Percentiles rank a stretch among this genome's conserved stretches.
These are phyloP conservation scores for Trypoxylus dichotomus DNA, from an alignment of 1,140 invertebrate genomes.

Conservation along the genomic window DNA sequence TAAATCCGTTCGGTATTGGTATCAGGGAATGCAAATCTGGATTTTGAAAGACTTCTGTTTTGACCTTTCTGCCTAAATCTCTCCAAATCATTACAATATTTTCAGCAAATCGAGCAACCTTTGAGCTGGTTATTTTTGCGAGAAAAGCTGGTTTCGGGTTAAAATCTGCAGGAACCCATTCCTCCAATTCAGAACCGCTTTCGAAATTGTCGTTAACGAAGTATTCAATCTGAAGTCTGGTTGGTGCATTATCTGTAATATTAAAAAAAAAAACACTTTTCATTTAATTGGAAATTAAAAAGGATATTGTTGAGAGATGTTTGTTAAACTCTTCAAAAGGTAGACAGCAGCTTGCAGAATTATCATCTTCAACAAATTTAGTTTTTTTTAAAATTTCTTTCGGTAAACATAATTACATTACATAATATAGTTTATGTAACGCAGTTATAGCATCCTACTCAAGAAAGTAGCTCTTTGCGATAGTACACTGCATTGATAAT, in stretches of 20 bases:
- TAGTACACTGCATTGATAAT: too few species aligned
- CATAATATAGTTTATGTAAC: too few species aligned
- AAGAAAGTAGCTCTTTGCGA: too few species aligned
- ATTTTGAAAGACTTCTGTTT: slow-evolving; percentile 61
- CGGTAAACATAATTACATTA: too few species aligned
- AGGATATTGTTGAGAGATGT: too few species aligned
- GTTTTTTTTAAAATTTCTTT: too few species aligned
- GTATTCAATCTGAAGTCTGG: slow-evolving; percentile 53
- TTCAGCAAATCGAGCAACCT: slow-evolving; percentile 62
- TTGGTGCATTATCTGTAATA: neutral
- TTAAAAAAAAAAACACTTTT: neutral
- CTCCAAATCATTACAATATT: slow-evolving; percentile 72
- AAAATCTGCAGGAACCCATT: slow-evolving; percentile 69
- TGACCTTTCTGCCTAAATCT: slow-evolving; percentile 68
- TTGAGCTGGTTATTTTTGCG: slow-evolving; percentile 63
- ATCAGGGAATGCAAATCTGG: slow-evolving; percentile 72
- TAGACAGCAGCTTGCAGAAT: too few species aligned
- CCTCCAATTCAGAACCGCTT: slow-evolving; percentile 57
- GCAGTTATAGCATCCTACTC: too few species aligned
- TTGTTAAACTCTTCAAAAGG: too few species aligned
- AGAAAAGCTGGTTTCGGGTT: slow-evolving; percentile 63
- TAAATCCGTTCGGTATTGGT: slow-evolving; percentile 76
- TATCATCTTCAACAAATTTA: too few species aligned
- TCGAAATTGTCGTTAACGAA: slow-evolving; percentile 63
- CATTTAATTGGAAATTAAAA: neutral